Conservation (phyloP, 2,113 vertebrate species). For the Galemys pyrenaicus region DNA sequence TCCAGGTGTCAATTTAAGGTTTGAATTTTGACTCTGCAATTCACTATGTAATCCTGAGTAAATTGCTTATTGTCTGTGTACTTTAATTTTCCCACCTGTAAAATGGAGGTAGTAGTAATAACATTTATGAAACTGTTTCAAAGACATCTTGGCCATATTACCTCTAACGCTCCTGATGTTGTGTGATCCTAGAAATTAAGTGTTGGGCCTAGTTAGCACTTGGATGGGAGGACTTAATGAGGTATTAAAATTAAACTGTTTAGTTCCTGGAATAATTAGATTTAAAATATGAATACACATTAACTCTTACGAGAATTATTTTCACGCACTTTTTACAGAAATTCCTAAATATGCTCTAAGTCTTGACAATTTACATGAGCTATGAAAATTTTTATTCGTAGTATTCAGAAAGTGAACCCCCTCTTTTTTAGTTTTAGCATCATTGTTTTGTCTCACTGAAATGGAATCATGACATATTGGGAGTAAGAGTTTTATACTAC, state of each 20-base stretch:
- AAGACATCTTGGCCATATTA: not conserved
- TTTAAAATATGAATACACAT: not conserved
- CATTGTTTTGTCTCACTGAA: not conserved
- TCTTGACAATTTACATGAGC: not conserved
- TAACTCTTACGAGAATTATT: slow-evolving; percentile 29
- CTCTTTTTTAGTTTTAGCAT: not conserved
- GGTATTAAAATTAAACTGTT: not conserved
- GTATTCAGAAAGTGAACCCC: not conserved
- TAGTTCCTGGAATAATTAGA: not conserved
- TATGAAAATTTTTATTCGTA: not conserved
- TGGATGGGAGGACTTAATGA: not conserved
- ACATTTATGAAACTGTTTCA: not conserved
- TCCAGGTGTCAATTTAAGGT: not conserved
- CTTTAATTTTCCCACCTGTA: not conserved
- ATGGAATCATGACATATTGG: not conserved
- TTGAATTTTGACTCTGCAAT: not conserved
- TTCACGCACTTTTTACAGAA: not conserved
- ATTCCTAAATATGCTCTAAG: not conserved
- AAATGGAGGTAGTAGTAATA: not conserved
- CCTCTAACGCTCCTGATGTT: no score
- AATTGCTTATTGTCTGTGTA: not conserved
- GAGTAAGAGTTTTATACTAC: not conserved
- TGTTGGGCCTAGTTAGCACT: no score
- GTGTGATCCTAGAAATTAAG: no score
- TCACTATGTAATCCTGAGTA: not conserved